These are phyloP conservation scores for Panzeria rudis DNA, from an alignment of 2,888 invertebrate genomes.

Conservation along the genomic window DNA sequence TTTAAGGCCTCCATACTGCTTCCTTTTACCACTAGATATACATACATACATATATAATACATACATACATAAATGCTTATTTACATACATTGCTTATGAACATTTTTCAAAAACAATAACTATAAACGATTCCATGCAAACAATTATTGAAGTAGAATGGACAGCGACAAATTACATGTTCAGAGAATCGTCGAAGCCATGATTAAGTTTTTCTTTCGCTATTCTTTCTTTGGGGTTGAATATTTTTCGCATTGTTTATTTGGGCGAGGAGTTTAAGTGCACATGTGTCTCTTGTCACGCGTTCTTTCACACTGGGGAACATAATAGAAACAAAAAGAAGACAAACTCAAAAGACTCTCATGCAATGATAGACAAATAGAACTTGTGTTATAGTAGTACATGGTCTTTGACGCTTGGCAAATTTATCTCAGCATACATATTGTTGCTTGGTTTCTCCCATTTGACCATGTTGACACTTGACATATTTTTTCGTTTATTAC, in stretches of 20 bases:
- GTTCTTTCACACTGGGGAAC: conserved; percentile 46
- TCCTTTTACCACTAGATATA: too few species aligned
- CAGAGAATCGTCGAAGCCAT: conserved; percentile 53
- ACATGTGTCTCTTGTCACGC: conserved; percentile 45
- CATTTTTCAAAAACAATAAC: conserved; percentile 20
- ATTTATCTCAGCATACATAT: conserved; percentile 62
- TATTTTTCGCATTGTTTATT: conserved; percentile 12
- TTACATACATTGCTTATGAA: neutral
- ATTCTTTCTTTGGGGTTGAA: conserved; percentile 6
- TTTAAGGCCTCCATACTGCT: too few species aligned
- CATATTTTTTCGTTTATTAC: conserved; percentile 68
- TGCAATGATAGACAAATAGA: conserved; percentile 50
- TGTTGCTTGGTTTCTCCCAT: conserved; percentile 62
- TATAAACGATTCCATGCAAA: conserved; percentile 27
- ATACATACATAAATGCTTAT: neutral
- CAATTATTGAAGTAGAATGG: conserved; percentile 59
- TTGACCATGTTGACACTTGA: conserved; percentile 72
- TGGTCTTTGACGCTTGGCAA: conserved; percentile 67
- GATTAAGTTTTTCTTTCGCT: conserved; percentile 42
- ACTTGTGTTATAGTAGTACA: conserved; percentile 30
- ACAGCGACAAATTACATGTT: conserved; percentile 64
- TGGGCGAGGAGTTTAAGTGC: conserved; percentile 36
- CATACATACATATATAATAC: too few species aligned
- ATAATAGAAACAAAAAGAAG: neutral
- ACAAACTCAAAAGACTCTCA: neutral